Evolutionary conservation across 2,888 invertebrate genomes (phyloP).

Genomic region (Thalpophila matura): DNA sequence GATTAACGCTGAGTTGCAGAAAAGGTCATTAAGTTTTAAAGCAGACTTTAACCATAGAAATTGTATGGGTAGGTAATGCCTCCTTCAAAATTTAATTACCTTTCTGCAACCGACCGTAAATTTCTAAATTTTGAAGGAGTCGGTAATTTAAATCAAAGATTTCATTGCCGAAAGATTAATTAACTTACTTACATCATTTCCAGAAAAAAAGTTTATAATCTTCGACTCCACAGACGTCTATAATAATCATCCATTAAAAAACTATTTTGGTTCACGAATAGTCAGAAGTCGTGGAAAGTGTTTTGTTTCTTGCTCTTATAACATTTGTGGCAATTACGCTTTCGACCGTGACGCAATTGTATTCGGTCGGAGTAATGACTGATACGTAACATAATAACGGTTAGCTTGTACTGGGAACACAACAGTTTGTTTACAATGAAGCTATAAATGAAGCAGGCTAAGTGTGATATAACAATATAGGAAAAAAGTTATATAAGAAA

Average conservation of each 20-base stretch:
- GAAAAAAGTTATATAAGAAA: background rate
- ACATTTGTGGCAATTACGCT: conserved; percentile 81
- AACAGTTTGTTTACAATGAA: conserved; percentile 28
- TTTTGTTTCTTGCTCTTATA: conserved; percentile 80
- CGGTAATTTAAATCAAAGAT: too few species aligned
- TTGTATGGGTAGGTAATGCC: too few species aligned
- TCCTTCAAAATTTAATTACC: too few species aligned
- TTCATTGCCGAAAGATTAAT: background rate
- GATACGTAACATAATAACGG: conserved; percentile 61
- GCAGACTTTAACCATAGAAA: too few species aligned
- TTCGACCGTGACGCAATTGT: conserved; percentile 85
- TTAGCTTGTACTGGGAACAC: conserved; percentile 50
- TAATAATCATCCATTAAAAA: conserved; percentile 39
- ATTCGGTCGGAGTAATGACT: conserved; percentile 55
- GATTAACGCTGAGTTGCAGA: too few species aligned
- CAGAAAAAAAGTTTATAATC: conserved; percentile 17
- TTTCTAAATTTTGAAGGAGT: too few species aligned
- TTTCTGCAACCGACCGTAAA: too few species aligned
- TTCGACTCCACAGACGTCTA: conserved; percentile 29
- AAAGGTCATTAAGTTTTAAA: too few species aligned
- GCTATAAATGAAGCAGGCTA: background rate
- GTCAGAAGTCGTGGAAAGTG: conserved; percentile 78
- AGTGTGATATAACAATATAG: background rate
- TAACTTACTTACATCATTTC: background rate
- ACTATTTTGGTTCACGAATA: conserved; percentile 37